These are phyloP conservation scores for Caretta caretta DNA, from an alignment of 2,113 vertebrate species.

Conservation along the genomic window DNA sequence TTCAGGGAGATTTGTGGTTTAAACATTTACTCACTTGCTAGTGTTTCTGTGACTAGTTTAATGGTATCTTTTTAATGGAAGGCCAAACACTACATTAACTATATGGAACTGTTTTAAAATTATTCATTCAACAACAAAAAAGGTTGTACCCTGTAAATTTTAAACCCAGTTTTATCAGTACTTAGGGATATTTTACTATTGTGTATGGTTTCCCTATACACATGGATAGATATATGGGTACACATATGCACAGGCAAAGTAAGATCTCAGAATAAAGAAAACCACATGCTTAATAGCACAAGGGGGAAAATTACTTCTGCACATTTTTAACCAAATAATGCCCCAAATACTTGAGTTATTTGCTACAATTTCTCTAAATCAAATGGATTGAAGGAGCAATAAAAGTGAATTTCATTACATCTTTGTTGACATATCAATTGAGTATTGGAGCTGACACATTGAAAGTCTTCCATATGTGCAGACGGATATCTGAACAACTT, in stretches of 20 bases:
- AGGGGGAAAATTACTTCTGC: slow-evolving; percentile 68
- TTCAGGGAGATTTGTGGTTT: slow-evolving; percentile 70
- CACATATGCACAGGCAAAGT: slow-evolving; percentile 43
- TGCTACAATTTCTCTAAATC: slow-evolving; percentile 5
- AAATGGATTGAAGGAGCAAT: slow-evolving; percentile 51
- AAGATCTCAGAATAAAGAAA: slow-evolving; percentile 69
- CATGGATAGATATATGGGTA: slow-evolving; percentile 65
- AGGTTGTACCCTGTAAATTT: slow-evolving; percentile 75
- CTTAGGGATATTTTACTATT: slow-evolving; percentile 68
- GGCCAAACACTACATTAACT: slow-evolving; percentile 75
- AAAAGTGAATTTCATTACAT: slow-evolving; percentile 68
- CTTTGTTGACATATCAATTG: slow-evolving; percentile 40
- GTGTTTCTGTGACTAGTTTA: slow-evolving; percentile 73
- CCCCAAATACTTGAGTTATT: slow-evolving; percentile 44
- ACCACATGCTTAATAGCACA: slow-evolving; percentile 73
- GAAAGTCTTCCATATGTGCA: slow-evolving; percentile 66
- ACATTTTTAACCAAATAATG: slow-evolving; percentile 73
- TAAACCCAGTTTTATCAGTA: slow-evolving; percentile 66
- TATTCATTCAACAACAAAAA: slow-evolving; percentile 55
- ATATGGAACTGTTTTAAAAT: slow-evolving; percentile 65
- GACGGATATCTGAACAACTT: not conserved
- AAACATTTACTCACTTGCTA: slow-evolving; percentile 68
- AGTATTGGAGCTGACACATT: slow-evolving; percentile 63
- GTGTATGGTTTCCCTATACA: slow-evolving; percentile 74
- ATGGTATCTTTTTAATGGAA: slow-evolving; percentile 76